Evolutionary conservation across 2,113 vertebrate genomes (phyloP).

Genomic region (Grantiella picta): DNA sequence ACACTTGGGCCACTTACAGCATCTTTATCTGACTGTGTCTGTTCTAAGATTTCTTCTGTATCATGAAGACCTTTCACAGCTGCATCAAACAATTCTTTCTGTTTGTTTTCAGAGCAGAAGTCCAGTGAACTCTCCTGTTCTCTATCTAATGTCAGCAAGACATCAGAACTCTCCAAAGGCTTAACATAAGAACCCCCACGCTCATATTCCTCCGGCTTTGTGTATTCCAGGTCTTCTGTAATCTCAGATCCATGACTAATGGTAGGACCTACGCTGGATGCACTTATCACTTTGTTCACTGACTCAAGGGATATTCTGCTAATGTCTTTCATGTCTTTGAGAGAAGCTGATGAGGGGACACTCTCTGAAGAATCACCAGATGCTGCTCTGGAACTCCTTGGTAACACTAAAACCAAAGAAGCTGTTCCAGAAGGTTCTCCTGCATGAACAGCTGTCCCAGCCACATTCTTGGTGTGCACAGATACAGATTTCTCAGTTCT

Average conservation of each 20-base stretch:
- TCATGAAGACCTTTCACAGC: conserved; percentile 3
- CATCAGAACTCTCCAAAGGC: conserved; percentile 48
- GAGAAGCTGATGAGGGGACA: conserved; percentile 6
- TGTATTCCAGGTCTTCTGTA: conserved; percentile 72
- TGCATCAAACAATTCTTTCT: conserved; percentile 21
- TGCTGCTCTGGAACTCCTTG: conserved; percentile 59
- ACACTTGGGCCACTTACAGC: not conserved
- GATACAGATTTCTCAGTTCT: conserved; percentile 59
- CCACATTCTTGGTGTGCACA: conserved; percentile 57
- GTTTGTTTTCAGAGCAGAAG: conserved; percentile 16
- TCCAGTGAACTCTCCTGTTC: conserved; percentile 44
- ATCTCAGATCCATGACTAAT: conserved; percentile 72
- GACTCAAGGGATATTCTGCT: conserved; percentile 4
- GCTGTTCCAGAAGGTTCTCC: conserved; percentile 57
- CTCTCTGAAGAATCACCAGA: conserved; percentile 64
- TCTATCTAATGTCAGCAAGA: conserved; percentile 66
- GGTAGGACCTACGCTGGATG: conserved; percentile 23
- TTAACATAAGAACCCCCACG: conserved; percentile 14
- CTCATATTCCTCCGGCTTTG: conserved; percentile 59
- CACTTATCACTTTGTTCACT: not conserved
- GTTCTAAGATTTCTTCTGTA: conserved; percentile 8
- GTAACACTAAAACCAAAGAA: conserved; percentile 60
- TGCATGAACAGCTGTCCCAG: conserved; percentile 54
- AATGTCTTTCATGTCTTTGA: conserved; percentile 33
- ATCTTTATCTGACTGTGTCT: not conserved